A percentile compares a stretch with the other conserved stretches of the same genome.
Conservation (phyloP, 2,113 vertebrate species). For the Labeo catla region DNA sequence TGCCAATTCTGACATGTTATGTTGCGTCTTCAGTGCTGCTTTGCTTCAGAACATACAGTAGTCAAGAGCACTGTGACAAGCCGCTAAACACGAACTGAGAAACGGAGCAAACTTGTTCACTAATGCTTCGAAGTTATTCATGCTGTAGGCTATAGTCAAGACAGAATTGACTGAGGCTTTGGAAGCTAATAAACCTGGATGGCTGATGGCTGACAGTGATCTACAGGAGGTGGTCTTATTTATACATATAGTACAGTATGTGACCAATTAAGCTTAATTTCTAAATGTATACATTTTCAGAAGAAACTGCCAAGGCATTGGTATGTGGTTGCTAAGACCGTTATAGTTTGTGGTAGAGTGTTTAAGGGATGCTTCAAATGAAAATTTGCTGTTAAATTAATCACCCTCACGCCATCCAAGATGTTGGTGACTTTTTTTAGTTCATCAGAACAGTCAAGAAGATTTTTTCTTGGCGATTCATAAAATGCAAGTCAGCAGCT, state of each 20-base stretch:
- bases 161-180: background rate
- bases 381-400: no score
- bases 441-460: no score
- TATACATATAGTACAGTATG: background rate
- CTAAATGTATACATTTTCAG: background rate
- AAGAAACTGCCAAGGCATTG: background rate
- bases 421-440: no score
- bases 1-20: conserved; percentile 25
- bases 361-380: no score
- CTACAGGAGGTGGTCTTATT: background rate
- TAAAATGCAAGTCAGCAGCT: no score
- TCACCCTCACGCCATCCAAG: no score
- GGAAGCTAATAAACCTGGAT: background rate
- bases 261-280: background rate
- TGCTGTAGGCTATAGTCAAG: background rate
- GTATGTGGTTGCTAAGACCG: no score
- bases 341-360: no score
- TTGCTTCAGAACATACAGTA: background rate
- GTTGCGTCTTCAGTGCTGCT: background rate
- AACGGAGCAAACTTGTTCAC: background rate
- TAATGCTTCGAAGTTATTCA: background rate
- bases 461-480: no score
- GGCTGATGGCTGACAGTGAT: background rate
- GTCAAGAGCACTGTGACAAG: background rate
- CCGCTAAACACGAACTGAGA: background rate